These are phyloP conservation scores for Actinia equina DNA, from an alignment of 64 coral and sea anemone genomes.

Conservation along the genomic window DNA sequence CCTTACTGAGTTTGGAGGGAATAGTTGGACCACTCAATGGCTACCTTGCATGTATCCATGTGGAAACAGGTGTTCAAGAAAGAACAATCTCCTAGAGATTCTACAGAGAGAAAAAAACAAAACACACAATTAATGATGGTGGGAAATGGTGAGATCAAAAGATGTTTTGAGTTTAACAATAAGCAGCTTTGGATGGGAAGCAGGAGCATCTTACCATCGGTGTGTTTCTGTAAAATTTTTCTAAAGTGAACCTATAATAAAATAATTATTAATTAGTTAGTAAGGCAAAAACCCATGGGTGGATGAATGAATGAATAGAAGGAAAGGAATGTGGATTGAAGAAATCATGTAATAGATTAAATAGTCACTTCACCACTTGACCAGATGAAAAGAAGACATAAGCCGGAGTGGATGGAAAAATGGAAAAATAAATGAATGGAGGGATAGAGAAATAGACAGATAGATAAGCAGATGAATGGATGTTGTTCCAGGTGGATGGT, in stretches of 20 bases:
- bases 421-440: background rate
- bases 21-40: background rate
- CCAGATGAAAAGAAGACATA: too few relatives aligned
- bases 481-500: background rate
- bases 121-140: background rate
- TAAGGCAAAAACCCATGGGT: background rate
- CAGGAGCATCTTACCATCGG: constrained; percentile 66
- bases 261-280: background rate
- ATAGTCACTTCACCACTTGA: too few relatives aligned
- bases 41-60: constrained; percentile 99
- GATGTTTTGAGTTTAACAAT: too few relatives aligned
- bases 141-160: too few relatives aligned
- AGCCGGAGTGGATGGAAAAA: background rate
- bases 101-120: constrained; percentile 23
- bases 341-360: too few relatives aligned
- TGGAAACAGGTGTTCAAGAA: constrained; percentile 99
- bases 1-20: too few relatives aligned
- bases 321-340: background rate
- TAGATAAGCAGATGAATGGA: background rate
- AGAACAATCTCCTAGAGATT: constrained; percentile 96
- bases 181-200: too few relatives aligned
- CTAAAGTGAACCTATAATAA: constrained; percentile 85
- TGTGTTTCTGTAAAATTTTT: constrained; percentile 98
- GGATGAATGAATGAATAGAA: background rate
- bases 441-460: background rate